phyloP scores from a whole-genome alignment of 1,140 invertebrate genomes.

The Polyergus mexicanus region DNA sequence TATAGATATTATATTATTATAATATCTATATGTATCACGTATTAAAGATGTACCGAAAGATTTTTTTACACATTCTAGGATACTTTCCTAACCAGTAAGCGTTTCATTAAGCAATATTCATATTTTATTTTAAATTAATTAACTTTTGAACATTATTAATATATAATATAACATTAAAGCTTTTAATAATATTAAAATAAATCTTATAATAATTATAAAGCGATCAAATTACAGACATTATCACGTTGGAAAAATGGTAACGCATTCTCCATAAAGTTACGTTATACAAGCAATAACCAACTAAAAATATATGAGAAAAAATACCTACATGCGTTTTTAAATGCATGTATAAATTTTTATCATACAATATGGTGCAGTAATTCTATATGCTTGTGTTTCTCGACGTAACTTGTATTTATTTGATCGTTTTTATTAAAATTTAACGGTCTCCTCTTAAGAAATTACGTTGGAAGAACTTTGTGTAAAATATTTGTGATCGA shows the following conservation, averaged over 20 bases:
- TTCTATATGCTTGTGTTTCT: neutral
- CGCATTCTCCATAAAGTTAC: neutral
- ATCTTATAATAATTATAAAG: slow-evolving; percentile 11
- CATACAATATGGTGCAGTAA: neutral
- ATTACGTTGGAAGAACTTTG: neutral
- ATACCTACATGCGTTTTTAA: neutral
- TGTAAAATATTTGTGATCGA: neutral
- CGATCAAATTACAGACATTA: neutral
- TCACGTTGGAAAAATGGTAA: neutral
- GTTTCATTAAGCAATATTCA: slow-evolving; percentile 39
- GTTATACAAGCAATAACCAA: neutral
- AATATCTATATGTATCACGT: neutral
- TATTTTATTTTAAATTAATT: slow-evolving; percentile 10
- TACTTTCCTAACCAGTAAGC: slow-evolving; percentile 25
- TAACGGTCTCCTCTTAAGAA: neutral
- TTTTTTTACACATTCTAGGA: neutral
- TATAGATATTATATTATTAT: neutral
- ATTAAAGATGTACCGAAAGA: neutral
- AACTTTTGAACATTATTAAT: neutral
- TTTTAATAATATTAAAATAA: slow-evolving; percentile 1
- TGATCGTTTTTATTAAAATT: neutral
- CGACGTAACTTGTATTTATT: neutral
- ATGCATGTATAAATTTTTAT: neutral
- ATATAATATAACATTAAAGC: neutral
- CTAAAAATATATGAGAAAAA: neutral